Evolutionary conservation across 92 coral and sea anemone genomes (phyloP).

Genomic region (Palythoa caribaeorum): DNA sequence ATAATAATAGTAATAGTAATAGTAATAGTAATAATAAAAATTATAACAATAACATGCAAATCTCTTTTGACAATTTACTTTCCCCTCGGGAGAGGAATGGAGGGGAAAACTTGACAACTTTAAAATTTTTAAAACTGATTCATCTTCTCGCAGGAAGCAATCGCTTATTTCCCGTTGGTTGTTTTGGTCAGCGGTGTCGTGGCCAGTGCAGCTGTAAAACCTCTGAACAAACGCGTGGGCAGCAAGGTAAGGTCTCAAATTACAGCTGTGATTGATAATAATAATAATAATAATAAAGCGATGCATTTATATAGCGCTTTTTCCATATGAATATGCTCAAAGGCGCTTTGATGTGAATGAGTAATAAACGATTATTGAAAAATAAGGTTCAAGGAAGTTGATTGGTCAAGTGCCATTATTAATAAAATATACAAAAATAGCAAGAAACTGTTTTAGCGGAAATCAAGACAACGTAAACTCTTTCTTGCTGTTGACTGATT

Average conservation of each 20-base stretch:
- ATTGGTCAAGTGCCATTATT: too few species aligned
- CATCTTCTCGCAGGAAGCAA: slow-evolving; percentile 76
- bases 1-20: too few species aligned
- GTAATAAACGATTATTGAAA: too few species aligned
- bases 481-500: neutral
- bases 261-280: neutral
- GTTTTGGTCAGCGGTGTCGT: slow-evolving; percentile 84
- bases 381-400: too few species aligned
- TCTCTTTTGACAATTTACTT: neutral
- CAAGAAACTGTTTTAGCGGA: too few species aligned
- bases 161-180: slow-evolving; percentile 90
- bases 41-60: neutral
- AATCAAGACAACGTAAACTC: neutral
- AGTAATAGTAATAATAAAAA: too few species aligned
- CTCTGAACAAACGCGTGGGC: slow-evolving; percentile 74
- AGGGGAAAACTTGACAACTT: neutral
- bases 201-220: slow-evolving; percentile 75
- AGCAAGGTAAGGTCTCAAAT: slow-evolving; percentile 64
- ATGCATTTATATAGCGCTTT: too few species aligned
- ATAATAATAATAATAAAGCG: too few species aligned
- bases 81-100: neutral
- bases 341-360: too few species aligned
- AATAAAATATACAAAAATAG: too few species aligned
- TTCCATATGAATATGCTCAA: too few species aligned
- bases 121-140: neutral